Evolutionary conservation across 2,113 vertebrate genomes (phyloP), one percentile per base, ranked within the genome.

Genomic region (Ranitomeya variabilis): DNA sequence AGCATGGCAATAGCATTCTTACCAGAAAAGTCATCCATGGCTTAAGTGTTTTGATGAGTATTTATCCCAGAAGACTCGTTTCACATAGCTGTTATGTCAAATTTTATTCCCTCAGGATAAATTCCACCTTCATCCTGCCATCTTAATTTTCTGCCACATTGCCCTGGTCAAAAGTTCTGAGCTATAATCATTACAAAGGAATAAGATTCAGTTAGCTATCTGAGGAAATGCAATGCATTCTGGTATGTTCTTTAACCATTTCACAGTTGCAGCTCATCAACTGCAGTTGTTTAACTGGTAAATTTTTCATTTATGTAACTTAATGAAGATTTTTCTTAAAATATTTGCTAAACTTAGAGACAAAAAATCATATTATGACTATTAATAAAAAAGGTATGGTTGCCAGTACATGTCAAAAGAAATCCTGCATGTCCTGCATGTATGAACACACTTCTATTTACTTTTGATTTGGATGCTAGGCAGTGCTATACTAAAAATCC

Each of bases 111-210:
- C 54, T 23, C n/a, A 60, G 15, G 77, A 55, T 60, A 80, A 80
- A 59, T 59, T 80, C 14, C 55, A 80, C 78, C n/a, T 80, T 59
- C 55, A 80, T 80, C 55, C 78, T 80, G 13, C 55, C 23, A 57
- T 59, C 78, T 59, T 80, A 80, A 80, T 80, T 80, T 80, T 80
- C 78, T 80, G 78, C 55, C 78, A 57, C 55, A 59, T 80, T 80
- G 78, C n/a, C 54, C 78, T 26, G 78, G 55, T 80, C 78, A 80
- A 80, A 80, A 57, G 78, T 59, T 59, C 78, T 80, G 54, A 59
- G 78, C 52, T 80, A 60, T 59, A 80, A 80, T 79, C 54, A 31
- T 80, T 59, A 80, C 55, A 31, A 55, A 14, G 3, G 23, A 57
- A 57, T 26, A 80, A 80, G n/a, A 26, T 80, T 80, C 55, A 80